These are phyloP conservation scores for Lamellibrachia columna DNA, from an alignment of 2,888 invertebrate genomes.

Conservation along the genomic window DNA sequence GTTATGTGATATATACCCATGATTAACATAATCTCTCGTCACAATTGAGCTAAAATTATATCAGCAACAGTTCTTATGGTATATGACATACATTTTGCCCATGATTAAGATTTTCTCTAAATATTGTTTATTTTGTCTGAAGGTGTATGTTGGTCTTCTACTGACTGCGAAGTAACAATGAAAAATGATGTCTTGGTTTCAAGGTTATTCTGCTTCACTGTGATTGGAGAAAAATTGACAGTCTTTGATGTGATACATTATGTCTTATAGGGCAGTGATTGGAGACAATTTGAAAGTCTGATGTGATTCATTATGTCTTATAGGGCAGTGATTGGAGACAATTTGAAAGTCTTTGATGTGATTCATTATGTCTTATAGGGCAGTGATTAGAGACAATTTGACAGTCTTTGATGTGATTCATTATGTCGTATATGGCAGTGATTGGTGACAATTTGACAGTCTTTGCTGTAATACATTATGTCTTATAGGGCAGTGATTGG, in stretches of 20 bases:
- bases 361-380: neutral
- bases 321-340: neutral
- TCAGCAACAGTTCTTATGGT: neutral
- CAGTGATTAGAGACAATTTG: too few species aligned
- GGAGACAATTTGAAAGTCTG: too few species aligned
- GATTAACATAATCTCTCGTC: neutral
- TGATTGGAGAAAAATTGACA: neutral
- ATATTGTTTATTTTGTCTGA: too few species aligned
- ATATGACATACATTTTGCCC: neutral
- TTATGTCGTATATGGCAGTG: too few species aligned
- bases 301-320: too few species aligned
- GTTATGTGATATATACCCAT: too few species aligned
- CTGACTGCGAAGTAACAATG: too few species aligned
- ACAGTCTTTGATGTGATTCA: too few species aligned
- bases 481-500: neutral
- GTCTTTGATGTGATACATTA: too few species aligned
- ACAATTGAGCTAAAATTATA: neutral
- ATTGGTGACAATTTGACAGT: neutral
- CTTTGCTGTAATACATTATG: neutral
- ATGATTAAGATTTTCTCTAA: neutral
- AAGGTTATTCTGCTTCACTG: neutral
- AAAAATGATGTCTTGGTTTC: too few species aligned
- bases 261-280: too few species aligned
- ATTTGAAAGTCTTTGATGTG: neutral
- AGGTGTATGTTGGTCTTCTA: too few species aligned